phyloP scores from a whole-genome alignment of 2,888 invertebrate genomes.

The Coleophora deauratella region DNA sequence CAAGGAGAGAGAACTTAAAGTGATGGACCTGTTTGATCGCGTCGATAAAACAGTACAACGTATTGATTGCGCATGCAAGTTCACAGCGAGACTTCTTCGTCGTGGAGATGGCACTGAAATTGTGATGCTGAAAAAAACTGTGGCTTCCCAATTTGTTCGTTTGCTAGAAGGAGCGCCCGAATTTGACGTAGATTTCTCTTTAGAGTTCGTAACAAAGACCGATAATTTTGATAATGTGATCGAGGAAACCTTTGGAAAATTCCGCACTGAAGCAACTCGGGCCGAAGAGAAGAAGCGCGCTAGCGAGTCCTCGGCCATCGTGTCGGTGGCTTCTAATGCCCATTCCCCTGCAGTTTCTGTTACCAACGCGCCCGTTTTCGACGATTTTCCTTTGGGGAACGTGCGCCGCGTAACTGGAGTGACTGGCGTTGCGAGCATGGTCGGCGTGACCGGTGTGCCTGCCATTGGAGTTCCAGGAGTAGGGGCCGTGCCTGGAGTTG shows the following conservation, averaged over 20 bases:
- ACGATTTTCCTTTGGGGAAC: slow-evolving; percentile 77
- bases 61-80: slow-evolving; percentile 90
- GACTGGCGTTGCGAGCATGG: slow-evolving; percentile 37
- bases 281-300: slow-evolving; percentile 71
- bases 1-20: slow-evolving; percentile 87
- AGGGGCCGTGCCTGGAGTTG: slow-evolving; percentile 40
- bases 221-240: slow-evolving; percentile 84
- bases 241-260: slow-evolving; percentile 82
- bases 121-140: slow-evolving; percentile 85
- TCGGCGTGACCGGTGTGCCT: slow-evolving; percentile 34
- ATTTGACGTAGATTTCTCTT: slow-evolving; percentile 83
- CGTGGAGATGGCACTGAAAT: slow-evolving; percentile 91
- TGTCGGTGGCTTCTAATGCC: slow-evolving; percentile 52
- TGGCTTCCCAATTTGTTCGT: slow-evolving; percentile 83
- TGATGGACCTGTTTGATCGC: slow-evolving; percentile 90
- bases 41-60: slow-evolving; percentile 89
- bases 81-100: slow-evolving; percentile 85
- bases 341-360: slow-evolving; percentile 70
- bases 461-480: slow-evolving; percentile 44
- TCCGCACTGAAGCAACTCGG: slow-evolving; percentile 78
- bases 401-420: slow-evolving; percentile 60
- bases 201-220: slow-evolving; percentile 88
- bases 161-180: slow-evolving; percentile 88
- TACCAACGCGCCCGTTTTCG: slow-evolving; percentile 83
- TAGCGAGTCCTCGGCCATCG: slow-evolving; percentile 60